Conservation (phyloP, 64 coral and sea anemone species). For the Dendronephthya gigantea region DNA sequence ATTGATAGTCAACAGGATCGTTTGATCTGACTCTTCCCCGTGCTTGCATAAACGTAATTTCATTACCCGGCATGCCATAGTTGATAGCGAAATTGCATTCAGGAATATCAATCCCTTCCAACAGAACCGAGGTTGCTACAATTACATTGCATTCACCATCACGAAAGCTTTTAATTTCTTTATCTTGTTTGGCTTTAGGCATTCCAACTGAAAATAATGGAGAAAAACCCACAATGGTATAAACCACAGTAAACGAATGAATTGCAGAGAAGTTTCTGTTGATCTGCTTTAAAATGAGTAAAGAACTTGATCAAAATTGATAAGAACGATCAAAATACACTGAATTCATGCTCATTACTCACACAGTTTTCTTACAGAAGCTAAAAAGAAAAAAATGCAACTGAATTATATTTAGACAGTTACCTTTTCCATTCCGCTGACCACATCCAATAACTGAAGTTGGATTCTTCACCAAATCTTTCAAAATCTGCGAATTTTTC, state of each 20-base stretch:
- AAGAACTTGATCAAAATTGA: no score
- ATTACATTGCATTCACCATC: not conserved
- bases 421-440: not conserved
- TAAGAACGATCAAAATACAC: not conserved
- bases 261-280: not conserved
- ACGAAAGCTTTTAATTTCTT: not conserved
- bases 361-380: no score
- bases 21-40: not conserved
- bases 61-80: constrained; percentile 1
- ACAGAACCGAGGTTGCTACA: not conserved
- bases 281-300: no score
- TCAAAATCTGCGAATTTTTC: not conserved
- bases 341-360: no score
- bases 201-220: not conserved
- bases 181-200: not conserved
- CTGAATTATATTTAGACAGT: not conserved
- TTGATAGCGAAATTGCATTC: constrained; percentile 4
- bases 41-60: not conserved
- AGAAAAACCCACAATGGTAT: not conserved
- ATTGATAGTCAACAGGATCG: not conserved
- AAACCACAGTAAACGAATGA: not conserved
- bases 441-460: not conserved
- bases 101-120: not conserved
- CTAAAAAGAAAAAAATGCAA: not conserved
- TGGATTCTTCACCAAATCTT: not conserved